Evolutionary conservation across 1,140 invertebrate species (phyloP), one percentile per base, ranked within the genome.

Genomic region (Drosophila punjabiensis): DNA sequence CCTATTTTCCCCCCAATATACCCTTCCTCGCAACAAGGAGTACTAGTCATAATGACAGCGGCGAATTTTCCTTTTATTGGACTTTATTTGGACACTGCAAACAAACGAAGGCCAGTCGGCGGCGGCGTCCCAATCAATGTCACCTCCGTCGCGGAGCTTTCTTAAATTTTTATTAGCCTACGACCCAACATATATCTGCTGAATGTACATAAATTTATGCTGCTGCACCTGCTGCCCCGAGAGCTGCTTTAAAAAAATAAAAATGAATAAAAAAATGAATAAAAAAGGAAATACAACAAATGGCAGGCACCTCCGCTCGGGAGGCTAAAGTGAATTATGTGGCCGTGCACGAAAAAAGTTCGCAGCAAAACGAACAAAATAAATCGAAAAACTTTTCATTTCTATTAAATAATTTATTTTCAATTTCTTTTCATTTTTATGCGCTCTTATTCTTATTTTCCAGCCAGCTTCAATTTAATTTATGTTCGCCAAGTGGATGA

Each of bases 301-400:
- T 28, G 47, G n/a, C 16, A 20, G 30, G 32, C 33, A 24, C 67
- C 48, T 6, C 48, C 48, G 5, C 14, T 48, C 47, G 53, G 16
- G 47, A 30, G 16, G 50, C 41, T 37, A 71, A 81, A 78, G 85
- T 87, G 84, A 87, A 87, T 87, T 83, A 89, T 87, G 81, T 89
- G 81, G 81, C 84, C 69, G 73, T 86, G 75, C 56, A 65, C 75
- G 48, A 28, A 50, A 73, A 47, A 68, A 76, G 55, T 74, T 77
- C 70, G n/a, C 58, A 62, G 75, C 66, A 79, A 87, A 82, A 83
- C 70, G n/a, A 82, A 66, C 65, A 79, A 81, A 89, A 87, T 88
- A 88, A 88, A 88, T 88, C 84, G 84, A 88, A 88, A 88, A 88
- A 88, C 85, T 88, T 88, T 87, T 87, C 63, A 84, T 88, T 84